Base-by-base conservation (phyloP, 1,140 invertebrate genomes). In the Metaphire vulgaris region DNA sequence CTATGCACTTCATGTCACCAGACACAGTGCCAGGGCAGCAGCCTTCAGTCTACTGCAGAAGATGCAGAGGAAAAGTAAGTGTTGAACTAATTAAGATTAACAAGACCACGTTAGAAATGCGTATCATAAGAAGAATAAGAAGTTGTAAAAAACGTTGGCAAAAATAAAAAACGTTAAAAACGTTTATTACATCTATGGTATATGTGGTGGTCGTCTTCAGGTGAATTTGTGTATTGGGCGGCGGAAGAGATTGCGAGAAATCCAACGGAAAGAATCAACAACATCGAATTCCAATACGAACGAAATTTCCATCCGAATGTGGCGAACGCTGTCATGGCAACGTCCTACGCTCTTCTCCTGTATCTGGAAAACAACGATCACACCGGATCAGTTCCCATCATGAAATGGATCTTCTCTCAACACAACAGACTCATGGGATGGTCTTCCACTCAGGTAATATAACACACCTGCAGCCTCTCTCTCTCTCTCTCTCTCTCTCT, bases 321-420 rank as follows among this genome's bases (percentile, higher is more conserved):
- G 86, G 91, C 92, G 0, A 91, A 92, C 80, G 97, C 97, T 83
- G 92, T 97, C 33, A 95, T 96, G 82, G 91, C 94, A 0, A 97
- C 95, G 0, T 92, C 95, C 0, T 98, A 96, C 83, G 95, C 92
- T 1, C 86, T 98, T n/a, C 84, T 97, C 78, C 91, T 94, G 0
- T 94, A 96, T 69, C 83, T 84, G 31, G 81, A 79, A 26, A 80
- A 81, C 34, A 81, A 80, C 76, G 74, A 78, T n/a, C 26, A 33
- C 29, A 67, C 72, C 14, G 79, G 83, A 66, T 56, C 83, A 21
- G 81, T 83, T 69, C 80, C 81, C 26, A 95, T 97, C 82, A 94
- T 97, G 30, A 91, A 92, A 81, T 98, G 96, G 96, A 86, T 98
- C 2, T 96, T 96, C 84, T 89, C 92, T 0, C 95, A 97, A 83